Base-by-base conservation (phyloP, 2,888 invertebrate species). In the Melipona beecheii region DNA sequence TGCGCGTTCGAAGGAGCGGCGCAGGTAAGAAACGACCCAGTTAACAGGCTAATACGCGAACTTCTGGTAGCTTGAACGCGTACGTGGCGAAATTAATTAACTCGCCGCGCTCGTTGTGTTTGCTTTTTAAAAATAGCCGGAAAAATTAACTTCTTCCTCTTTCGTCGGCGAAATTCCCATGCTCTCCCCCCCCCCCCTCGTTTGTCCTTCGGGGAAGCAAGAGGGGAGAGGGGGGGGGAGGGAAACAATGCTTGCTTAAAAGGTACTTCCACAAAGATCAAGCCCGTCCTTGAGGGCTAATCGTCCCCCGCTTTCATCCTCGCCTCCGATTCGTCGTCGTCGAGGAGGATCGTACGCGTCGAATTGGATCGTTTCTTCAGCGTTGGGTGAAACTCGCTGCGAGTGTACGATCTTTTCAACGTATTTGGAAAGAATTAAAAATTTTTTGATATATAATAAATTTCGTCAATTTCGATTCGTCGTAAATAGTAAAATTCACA, bases 101-200 rank as follows among this genome's bases (percentile, higher is more conserved):
- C 49, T 56, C 31, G 21, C 49, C 2, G 17, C 17, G 65, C 24
- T 21, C 24, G 56, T 58, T 43, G 19, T 54, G 65, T 64, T 54
- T 65, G 50, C 73, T 74, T 64, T 64, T 64, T 36, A 64, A 24
- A 50, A 72, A 64, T 27, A 64, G 31, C 64, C 9, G 19, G 60
- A 31, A 60, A 60, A 60, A 60, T 60, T 60, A 27, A 27, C 60
- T 60, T 60, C 60, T 60, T 31, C 17, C 60, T 60, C 27, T 60
- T 24, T 24, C 4, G 24, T 60, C 27, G 24, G 60, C 5, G 17
- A 60, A 27, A 43, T 43, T 60, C 24, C 19, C 60, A 9, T 17
- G 9, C 24, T 17, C 60, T 17, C 6, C 17, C 27, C 5, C 11
- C 2, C 19, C 27, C n/a, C 11, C 17, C 15, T 6, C 17, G 9